Evolutionary conservation across 2,888 invertebrate species (phyloP).

Genomic region (Drosophila meridionalis): DNA sequence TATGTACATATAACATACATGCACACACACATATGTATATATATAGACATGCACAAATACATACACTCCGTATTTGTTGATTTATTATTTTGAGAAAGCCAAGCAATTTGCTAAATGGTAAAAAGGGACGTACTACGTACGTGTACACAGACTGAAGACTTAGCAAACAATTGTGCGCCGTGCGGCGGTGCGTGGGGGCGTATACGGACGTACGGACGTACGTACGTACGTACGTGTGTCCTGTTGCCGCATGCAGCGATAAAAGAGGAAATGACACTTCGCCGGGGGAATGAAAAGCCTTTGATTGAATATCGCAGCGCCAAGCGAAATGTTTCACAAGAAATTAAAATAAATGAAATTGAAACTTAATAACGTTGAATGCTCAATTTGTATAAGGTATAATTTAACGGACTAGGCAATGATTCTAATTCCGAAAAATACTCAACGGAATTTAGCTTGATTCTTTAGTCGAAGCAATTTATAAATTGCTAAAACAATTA

Average conservation of each 20-base stretch:
- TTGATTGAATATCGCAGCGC: constrained; percentile 40
- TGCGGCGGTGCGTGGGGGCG: constrained; percentile 7
- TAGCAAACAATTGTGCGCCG: constrained; percentile 61
- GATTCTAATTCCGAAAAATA: not conserved
- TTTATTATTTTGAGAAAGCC: constrained; percentile 79
- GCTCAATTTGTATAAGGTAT: not conserved
- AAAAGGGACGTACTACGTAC: constrained; percentile 42
- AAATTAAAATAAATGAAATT: constrained; percentile 11
- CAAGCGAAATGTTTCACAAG: constrained; percentile 12
- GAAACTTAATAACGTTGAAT: not conserved
- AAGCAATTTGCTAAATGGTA: constrained; percentile 77
- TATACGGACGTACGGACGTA: too few species aligned
- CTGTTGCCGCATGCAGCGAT: constrained; percentile 16
- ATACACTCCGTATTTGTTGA: constrained; percentile 62
- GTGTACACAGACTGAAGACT: constrained; percentile 51
- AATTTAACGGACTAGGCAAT: not conserved
- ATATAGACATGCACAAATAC: not conserved
- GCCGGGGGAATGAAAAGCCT: constrained; percentile 16
- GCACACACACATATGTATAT: not conserved
- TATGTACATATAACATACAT: constrained; percentile 17
- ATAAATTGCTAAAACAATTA: not conserved
- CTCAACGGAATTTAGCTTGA: not conserved
- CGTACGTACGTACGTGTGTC: not conserved
- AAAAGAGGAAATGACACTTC: constrained; percentile 39
- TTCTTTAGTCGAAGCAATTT: not conserved